These are phyloP conservation scores for Epicampocera succincta DNA, from an alignment of 2,888 invertebrate species.

Conservation along the genomic window DNA sequence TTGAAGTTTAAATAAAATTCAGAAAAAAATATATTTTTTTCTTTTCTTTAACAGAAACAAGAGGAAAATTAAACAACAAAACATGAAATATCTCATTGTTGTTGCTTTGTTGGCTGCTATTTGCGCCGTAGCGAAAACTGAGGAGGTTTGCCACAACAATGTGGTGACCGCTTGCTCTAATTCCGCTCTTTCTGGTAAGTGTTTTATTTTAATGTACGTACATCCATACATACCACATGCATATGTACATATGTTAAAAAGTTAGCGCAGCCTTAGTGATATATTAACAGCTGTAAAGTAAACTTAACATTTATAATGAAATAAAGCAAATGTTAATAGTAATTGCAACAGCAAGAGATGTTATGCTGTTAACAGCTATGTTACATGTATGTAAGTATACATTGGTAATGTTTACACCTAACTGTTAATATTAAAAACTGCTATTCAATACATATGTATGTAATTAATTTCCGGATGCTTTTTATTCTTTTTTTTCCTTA, in stretches of 20 bases:
- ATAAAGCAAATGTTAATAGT: slow-evolving; percentile 10
- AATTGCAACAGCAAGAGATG: background rate
- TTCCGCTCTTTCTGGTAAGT: slow-evolving; percentile 75
- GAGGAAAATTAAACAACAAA: slow-evolving; percentile 73
- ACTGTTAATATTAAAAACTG: slow-evolving; percentile 32
- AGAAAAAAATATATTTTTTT: background rate
- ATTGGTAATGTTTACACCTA: slow-evolving; percentile 41
- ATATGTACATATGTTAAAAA: background rate
- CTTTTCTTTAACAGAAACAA: slow-evolving; percentile 23
- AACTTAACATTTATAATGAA: slow-evolving; percentile 30
- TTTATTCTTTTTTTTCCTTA: slow-evolving; percentile 63
- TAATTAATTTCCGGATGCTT: slow-evolving; percentile 64
- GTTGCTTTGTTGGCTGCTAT: slow-evolving; percentile 82
- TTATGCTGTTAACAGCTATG: slow-evolving; percentile 1
- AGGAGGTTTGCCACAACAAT: slow-evolving; percentile 85
- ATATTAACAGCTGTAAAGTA: slow-evolving; percentile 33
- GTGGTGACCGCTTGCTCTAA: slow-evolving; percentile 83
- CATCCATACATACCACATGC: background rate
- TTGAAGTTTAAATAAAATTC: slow-evolving; percentile 40
- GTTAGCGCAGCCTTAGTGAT: slow-evolving; percentile 20
- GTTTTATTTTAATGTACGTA: slow-evolving; percentile 19
- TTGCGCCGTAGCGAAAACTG: slow-evolving; percentile 80
- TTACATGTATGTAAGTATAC: background rate
- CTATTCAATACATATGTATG: slow-evolving; percentile 1
- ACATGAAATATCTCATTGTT: slow-evolving; percentile 84